Evolutionary conservation across 37 sponge, comb jelly and placozoan genomes (phyloP), one percentile per base, ranked within the genome.

Genomic region (Axinella damicornis): DNA sequence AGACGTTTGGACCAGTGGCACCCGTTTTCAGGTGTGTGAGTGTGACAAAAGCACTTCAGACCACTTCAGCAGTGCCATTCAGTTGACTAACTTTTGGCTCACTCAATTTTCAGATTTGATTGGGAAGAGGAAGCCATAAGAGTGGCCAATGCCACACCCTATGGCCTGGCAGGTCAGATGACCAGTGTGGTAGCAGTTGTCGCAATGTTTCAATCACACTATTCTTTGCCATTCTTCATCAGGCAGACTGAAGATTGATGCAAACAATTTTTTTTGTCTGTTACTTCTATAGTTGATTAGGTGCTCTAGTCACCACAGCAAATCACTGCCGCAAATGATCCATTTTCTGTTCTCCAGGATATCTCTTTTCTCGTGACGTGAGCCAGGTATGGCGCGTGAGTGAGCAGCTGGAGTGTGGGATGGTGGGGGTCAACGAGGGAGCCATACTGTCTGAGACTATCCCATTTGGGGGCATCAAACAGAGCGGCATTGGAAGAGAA

Each of bases 1-100:
- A 98, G 79, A 98, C 77, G 66, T 98, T 98, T 75, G 99, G 99
- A 55, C 99, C 99, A 17, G 84, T 98, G 0, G 91, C 88, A 24
- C 60, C 90, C 24, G 63, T 97, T 14, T 79, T 82, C 34, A 96
- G 79, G 94, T 93, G 46, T 46, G 46, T 46, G 46, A 9, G 46
- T 46, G 46, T 46, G 46, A 9, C 46, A 46, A 9, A 12, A 9
- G 46, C 46, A 46, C 9, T 9, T n/a, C n/a, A n/a, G n/a, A n/a
- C n/a, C n/a, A n/a, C n/a, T n/a, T n/a, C n/a, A n/a, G n/a, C n/a
- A n/a, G n/a, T n/a, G n/a, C n/a, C n/a, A n/a, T n/a, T n/a, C n/a
- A n/a, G n/a, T n/a, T n/a, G n/a, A n/a, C n/a, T n/a, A n/a, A n/a
- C n/a, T n/a, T n/a, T n/a, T n/a, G n/a, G 9, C 46, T 46, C 46